A percentile compares a stretch with the other conserved stretches of the same genome.
These are phyloP conservation scores for Drosophila prostipennis DNA, from an alignment of 2,888 invertebrate genomes.

Conservation along the genomic window DNA sequence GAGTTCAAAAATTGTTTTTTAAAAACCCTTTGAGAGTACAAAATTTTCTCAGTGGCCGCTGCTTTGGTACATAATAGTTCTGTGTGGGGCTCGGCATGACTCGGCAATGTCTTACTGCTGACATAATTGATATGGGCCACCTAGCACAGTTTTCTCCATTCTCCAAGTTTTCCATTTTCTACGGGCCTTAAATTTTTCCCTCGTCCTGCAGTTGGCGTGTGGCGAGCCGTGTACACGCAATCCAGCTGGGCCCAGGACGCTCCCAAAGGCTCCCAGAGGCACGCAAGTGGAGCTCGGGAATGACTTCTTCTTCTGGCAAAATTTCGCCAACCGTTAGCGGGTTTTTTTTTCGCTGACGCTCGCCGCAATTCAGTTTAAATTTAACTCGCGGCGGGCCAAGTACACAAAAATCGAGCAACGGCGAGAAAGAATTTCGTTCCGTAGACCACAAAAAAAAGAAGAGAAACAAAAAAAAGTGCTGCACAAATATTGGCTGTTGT, in stretches of 20 bases:
- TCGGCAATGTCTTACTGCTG: constrained; percentile 55
- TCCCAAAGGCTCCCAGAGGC: constrained; percentile 9
- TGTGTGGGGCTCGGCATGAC: constrained; percentile 47
- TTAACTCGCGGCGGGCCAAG: constrained; percentile 77
- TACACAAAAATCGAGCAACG: constrained; percentile 43
- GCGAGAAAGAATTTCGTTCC: constrained; percentile 23
- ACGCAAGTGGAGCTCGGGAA: constrained; percentile 54
- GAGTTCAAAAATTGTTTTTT: too few relatives aligned
- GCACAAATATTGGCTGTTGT: constrained; percentile 60
- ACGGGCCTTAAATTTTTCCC: neutral
- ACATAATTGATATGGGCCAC: constrained; percentile 75
- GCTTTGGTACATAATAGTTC: constrained; percentile 44
- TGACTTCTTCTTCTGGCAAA: constrained; percentile 32
- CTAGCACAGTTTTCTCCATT: constrained; percentile 27
- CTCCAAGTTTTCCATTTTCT: constrained; percentile 21
- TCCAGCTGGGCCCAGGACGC: constrained; percentile 29
- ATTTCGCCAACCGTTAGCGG: constrained; percentile 53
- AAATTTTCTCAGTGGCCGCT: constrained; percentile 20
- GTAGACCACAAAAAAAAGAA: neutral
- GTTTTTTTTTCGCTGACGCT: constrained; percentile 53
- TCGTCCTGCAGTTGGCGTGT: constrained; percentile 49
- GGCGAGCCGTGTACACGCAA: constrained; percentile 46
- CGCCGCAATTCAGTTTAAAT: constrained; percentile 75
- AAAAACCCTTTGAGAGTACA: too few relatives aligned
- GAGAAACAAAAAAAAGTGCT: constrained; percentile 20